phyloP scores from a whole-genome alignment of 1,140 invertebrate species.

The Eurosta solidaginis region DNA sequence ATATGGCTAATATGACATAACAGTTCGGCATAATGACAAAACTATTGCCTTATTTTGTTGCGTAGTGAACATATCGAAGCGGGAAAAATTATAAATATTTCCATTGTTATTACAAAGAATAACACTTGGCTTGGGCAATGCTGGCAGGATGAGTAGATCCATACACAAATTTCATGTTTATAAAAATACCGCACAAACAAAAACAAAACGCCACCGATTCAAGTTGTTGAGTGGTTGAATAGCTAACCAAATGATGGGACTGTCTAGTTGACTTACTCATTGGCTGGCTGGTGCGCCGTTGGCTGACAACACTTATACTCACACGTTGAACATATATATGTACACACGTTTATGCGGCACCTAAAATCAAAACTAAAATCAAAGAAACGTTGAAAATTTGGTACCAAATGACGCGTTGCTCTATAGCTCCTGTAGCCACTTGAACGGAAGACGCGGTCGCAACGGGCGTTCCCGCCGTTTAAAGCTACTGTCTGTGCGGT shows the following conservation, averaged over 20 bases:
- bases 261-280: too few relatives aligned
- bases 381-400: constrained; percentile 14
- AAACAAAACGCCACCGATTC: neutral
- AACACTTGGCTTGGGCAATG: neutral
- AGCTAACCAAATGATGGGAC: neutral
- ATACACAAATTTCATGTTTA: neutral
- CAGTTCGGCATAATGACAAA: neutral
- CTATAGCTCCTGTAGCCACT: neutral
- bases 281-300: neutral
- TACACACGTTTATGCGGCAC: neutral
- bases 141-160: neutral
- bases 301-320: neutral
- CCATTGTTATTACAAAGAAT: too few relatives aligned
- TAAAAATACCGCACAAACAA: constrained; percentile 4
- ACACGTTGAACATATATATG: too few relatives aligned
- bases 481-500: neutral
- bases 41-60: neutral
- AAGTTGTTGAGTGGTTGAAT: neutral
- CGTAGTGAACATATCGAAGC: neutral
- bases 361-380: constrained; percentile 22
- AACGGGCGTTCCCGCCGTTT: constrained; percentile 21
- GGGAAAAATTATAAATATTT: neutral
- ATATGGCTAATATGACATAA: constrained; percentile 23
- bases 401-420: neutral
- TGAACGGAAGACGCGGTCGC: neutral